These are phyloP conservation scores for Eurytoma californica DNA, from an alignment of 2,888 invertebrate species.

Conservation along the genomic window DNA sequence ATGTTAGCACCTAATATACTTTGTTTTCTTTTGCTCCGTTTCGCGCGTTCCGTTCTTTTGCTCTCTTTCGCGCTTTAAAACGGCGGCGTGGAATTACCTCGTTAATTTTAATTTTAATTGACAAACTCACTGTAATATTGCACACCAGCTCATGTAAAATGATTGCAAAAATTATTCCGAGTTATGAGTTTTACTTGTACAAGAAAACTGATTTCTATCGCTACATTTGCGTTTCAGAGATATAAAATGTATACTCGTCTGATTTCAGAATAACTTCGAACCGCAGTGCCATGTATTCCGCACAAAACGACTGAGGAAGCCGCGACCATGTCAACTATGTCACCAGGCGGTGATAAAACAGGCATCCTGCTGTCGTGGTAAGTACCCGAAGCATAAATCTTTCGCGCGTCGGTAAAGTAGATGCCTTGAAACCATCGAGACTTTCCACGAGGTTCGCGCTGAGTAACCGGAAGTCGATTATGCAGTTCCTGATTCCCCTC, in stretches of 20 bases:
- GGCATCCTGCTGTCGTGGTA: conserved; percentile 87
- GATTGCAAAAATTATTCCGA: no score
- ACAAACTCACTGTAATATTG: no score
- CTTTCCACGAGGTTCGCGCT: no score
- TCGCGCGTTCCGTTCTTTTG: no score
- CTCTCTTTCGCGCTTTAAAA: no score
- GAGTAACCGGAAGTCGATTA: conserved; percentile 27
- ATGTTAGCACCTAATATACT: not conserved
- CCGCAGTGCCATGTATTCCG: conserved; percentile 85
- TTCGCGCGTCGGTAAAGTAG: conserved; percentile 45
- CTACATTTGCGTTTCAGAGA: not conserved
- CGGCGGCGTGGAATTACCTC: no score
- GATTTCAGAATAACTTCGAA: conserved; percentile 81
- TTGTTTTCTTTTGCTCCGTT: not conserved
- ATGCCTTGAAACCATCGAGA: not conserved
- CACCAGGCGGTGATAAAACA: conserved; percentile 86
- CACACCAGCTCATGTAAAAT: no score
- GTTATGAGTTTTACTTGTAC: no score
- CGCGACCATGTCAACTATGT: conserved; percentile 86
- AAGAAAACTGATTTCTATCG: not conserved
- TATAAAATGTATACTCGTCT: conserved; percentile 54
- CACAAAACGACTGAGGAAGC: conserved; percentile 84
- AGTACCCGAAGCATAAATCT: conserved; percentile 61
- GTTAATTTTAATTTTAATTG: no score
- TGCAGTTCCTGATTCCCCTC: not conserved